phyloP scores from a whole-genome alignment of 1,140 invertebrate species.

The Drosophila equinoxialis region DNA sequence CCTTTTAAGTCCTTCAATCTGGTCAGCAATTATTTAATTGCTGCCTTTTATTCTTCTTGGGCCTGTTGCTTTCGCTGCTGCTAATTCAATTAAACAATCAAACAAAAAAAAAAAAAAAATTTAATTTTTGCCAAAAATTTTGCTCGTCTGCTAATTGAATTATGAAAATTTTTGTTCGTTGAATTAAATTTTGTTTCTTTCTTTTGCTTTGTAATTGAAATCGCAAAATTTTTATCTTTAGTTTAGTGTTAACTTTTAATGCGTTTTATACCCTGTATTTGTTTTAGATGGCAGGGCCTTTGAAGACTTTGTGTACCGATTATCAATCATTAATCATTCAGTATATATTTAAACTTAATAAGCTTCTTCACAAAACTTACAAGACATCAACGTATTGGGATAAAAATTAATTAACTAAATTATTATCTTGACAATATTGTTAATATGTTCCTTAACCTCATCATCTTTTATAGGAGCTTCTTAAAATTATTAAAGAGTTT shows the following conservation, averaged over 20 bases:
- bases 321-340: too few species aligned
- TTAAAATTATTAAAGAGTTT: too few species aligned
- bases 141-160: slow-evolving; percentile 1
- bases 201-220: slow-evolving; percentile 1
- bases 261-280: neutral
- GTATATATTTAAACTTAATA: too few species aligned
- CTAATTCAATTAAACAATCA: slow-evolving; percentile 51
- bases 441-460: too few species aligned
- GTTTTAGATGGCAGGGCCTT: neutral
- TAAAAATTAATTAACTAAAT: too few species aligned
- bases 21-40: slow-evolving; percentile 52
- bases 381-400: too few species aligned
- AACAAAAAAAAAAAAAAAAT: slow-evolving; percentile 20
- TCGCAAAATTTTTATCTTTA: slow-evolving; percentile 6
- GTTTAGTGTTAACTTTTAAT: slow-evolving; percentile 8
- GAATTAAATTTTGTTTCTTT: neutral
- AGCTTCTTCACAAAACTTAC: too few species aligned
- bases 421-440: too few species aligned
- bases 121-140: slow-evolving; percentile 1
- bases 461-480: too few species aligned
- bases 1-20: slow-evolving; percentile 1
- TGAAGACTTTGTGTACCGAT: too few species aligned
- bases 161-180: slow-evolving; percentile 7
- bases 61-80: slow-evolving; percentile 19
- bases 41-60: slow-evolving; percentile 34